Base-by-base conservation (phyloP, 2,888 invertebrate genomes). In the Pseudococcus jackbeardsleyi region DNA sequence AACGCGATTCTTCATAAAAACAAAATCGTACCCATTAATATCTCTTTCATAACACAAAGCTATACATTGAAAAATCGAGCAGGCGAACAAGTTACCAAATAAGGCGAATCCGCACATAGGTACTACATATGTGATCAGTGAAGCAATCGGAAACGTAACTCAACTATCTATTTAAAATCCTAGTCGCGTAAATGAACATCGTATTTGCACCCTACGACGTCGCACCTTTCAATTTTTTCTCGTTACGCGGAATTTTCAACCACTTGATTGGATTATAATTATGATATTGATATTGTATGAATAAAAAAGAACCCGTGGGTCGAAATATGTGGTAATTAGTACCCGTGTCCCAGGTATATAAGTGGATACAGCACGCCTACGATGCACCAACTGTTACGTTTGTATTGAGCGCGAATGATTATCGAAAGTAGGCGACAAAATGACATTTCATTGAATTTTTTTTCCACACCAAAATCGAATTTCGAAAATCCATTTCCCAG, bases 81-180 rank as follows among this genome's bases (percentile, higher is more conserved):
- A 82, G 79, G 79, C 79, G 79, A 82, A 82, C 79, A 82, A 82
- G 79, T 82, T 82, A 46, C 79, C 79, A 46, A 46, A 82, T 82
- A 82, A 46, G 46, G 79, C 17, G 2, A 82, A 39, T 77, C 15
- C 77, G 46, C 46, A 19, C 54, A 64, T 7, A 64, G 11, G 15
- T 11, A 59, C 59, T 9, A 12, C 33, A 17, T 72, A 17, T 72
- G 33, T 33, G 33, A 72, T 72, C 72, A 33, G 17, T 72, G 72
- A 72, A 72, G 33, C 72, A 33, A 72, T 33, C 72, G 17, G 17
- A 33, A 72, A 22, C 6, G 22, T 33, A 22, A 64, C 3, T 19
- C 15, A 9, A 72, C 33, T 68, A 68, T 12, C 33, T 64, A 64
- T 72, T 11, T 33, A 42, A 39, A 77, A n/a, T n/a, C 17, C 68